Conservation (phyloP, 2,888 invertebrate species). For the Boloria selene region DNA sequence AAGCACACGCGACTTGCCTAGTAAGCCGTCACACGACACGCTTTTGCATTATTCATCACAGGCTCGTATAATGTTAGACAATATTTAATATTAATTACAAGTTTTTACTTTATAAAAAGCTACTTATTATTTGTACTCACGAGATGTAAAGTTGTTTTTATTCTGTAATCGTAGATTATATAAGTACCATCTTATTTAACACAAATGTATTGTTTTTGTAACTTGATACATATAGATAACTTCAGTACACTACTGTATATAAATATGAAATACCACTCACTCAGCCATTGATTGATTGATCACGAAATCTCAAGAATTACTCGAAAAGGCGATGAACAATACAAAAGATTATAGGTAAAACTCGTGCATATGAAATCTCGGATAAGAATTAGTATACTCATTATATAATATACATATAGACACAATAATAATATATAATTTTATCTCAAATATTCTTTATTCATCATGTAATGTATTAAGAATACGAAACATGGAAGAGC, state of each 20-base stretch:
- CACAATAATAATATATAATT: too few relatives aligned
- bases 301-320: too few relatives aligned
- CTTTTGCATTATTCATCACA: conserved; percentile 34
- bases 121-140: not conserved
- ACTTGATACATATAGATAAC: too few relatives aligned
- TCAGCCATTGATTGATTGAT: too few relatives aligned
- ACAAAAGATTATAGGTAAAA: too few relatives aligned
- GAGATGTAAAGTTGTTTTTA: not conserved
- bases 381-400: too few relatives aligned
- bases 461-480: not conserved
- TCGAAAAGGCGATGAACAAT: too few relatives aligned
- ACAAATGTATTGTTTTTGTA: not conserved
- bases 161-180: not conserved
- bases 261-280: too few relatives aligned
- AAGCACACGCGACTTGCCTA: conserved; percentile 22
- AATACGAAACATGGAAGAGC: conserved; percentile 23
- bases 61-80: conserved; percentile 10
- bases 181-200: not conserved
- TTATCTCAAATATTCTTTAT: not conserved
- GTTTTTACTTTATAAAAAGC: conserved; percentile 3
- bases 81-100: conserved; percentile 19
- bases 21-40: conserved; percentile 28
- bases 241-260: too few relatives aligned
- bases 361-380: too few relatives aligned
- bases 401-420: too few relatives aligned